Base-by-base conservation (phyloP, 2,797 vertebrate genomes). In the Gorsachius magnificus region DNA sequence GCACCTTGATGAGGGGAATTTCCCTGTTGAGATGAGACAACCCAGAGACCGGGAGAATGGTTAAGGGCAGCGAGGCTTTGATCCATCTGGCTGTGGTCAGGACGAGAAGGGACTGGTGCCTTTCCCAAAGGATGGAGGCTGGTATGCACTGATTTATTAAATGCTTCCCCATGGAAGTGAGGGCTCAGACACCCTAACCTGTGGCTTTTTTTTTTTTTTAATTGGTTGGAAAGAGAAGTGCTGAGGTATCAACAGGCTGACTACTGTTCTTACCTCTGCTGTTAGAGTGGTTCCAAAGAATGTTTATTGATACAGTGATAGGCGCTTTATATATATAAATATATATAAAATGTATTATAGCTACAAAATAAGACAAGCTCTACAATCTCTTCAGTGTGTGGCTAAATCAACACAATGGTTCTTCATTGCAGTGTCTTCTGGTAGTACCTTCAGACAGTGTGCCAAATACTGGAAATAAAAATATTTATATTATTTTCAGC, bases 31-130 rank as follows among this genome's bases (percentile, higher is more conserved):
- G 29, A 6, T 28, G 58, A 58, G 63, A 16, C 65, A 66, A 8
- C 43, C 0, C 0, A 75, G 76, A 57, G 13, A 48, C 5, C 36
- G 22, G 41, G 28, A 86, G 72, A 22, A 70, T 0, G 2, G 13
- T 63, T 13, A 21, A 26, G 48, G 36, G 48, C 2, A 1, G 17
- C 3, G 57, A 68, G 36, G 46, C 38, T 80, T 81, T 78, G 54
- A 46, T 45, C 61, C 5, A 0, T 28, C 14, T 11, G 31, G 9
- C 65, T 71, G 25, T 41, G 53, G 29, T 25, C 0, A 1, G 53
- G 71, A 60, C 14, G 36, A 66, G 69, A 25, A 77, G 65, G 72
- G 16, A 3, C n/a, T 71, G 33, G 18, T 2, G 5, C 29, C n/a
- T 36, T 77, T 75, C 75, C 58, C 15, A 5, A 53, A 24, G n/a